Base-by-base conservation (phyloP, 2,888 invertebrate species). In the Ectemnius lituratus region DNA sequence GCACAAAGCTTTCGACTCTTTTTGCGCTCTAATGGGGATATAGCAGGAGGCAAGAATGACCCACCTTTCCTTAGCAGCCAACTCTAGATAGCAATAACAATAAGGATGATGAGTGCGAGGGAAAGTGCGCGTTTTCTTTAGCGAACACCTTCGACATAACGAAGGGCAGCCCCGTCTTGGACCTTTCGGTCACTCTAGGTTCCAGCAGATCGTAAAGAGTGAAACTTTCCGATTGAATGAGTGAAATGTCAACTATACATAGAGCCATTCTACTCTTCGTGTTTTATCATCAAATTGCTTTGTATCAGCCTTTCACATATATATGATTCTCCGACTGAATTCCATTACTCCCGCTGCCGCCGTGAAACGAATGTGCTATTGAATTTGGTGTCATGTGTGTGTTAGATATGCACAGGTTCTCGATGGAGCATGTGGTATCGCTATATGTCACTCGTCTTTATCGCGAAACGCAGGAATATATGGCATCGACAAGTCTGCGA, bases 131-230 rank as follows among this genome's bases (percentile, higher is more conserved):
- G 37, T 8, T 8, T 11, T 11, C 37, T 11, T 8, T 37, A 37
- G 8, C 37, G 11, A 37, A 37, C 2, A 8, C 11, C 37, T 37
- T 37, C 37, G 37, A 37, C 11, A 37, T 37, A 37, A 37, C 8
- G 37, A 37, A 37, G 37, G 37, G 37, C 3, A 6, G 37, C 8
- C 37, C 11, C 37, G 37, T 37, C 37, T 37, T 37, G 8, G 37
- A 37, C 37, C 11, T 37, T 37, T 37, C 37, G 11, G 8, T 37
- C 37, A 37, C 6, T 27, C 57, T 64, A 75, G 80, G 85, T 89
- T 88, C 88, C 89, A 89, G 89, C 90, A 89, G 89, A 89, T 89
- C 88, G 88, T 87, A 52, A 23, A 23, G 23, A 23, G 23, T 23
- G 23, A 23, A 23, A 23, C 23, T 2, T 23, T 23, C 23, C 23